Base-by-base conservation (phyloP, 2,888 invertebrate genomes). In the Drosophila birchii region DNA sequence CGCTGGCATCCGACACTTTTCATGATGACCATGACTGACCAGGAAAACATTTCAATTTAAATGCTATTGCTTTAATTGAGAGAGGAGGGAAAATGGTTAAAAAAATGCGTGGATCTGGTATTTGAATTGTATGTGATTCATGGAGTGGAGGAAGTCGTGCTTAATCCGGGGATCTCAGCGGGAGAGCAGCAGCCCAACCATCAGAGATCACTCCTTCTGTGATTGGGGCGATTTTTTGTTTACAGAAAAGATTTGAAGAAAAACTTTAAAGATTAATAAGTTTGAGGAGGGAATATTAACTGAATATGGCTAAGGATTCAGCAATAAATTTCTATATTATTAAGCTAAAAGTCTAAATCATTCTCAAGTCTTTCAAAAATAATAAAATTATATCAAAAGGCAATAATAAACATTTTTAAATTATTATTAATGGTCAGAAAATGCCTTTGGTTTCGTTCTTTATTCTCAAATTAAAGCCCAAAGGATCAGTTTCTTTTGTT, bases 31-130 rank as follows among this genome's bases (percentile, higher is more conserved):
- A 55, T 66, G 55, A 68, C 66, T 68, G 67, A 55, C 55, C 66
- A 66, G 66, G 49, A 66, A 68, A 66, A 43, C 55, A 66, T 68
- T 47, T 66, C 68, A 56, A 66, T 66, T 61, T 44, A 66, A 61
- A 66, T 61, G 44, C 43, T 61, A 53, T 66, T 44, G 64, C 29
- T 51, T 51, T 66, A 61, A 61, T 61, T 61, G 66, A 62, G 53
- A 14, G 29, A 5, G 54, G 45, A 34, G 26, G 26, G 26, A 23
- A 23, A 36, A 51, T 20, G 20, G 51, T 20, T 3, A 7, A 60
- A 51, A 51, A 53, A 64, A 47, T 55, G 66, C 66, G 66, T 68
- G 55, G 55, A 68, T 5, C 39, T 49, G 49, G 20, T 41, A 64
- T 39, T 64, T 36, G 36, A 64, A 61, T 60, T 61, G 18, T 23